Percentiles rank a stretch among this genome's conserved stretches.
Conservation (phyloP, 2,113 vertebrate genomes). For the Columbina picui region DNA sequence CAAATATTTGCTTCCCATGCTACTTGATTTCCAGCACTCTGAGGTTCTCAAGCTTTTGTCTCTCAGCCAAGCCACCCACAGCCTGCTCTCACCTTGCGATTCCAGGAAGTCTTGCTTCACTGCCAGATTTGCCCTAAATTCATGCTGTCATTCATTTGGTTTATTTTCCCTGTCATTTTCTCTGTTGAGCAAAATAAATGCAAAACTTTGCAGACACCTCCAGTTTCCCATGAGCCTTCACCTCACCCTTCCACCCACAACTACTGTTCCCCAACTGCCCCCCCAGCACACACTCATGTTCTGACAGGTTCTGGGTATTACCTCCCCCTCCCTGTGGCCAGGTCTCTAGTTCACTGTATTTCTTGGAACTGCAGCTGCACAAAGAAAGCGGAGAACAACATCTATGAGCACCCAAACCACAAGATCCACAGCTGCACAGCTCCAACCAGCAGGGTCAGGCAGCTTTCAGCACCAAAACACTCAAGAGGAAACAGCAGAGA, state of each 20-base stretch:
- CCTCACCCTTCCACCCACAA: not conserved
- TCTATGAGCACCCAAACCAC: constrained; percentile 51
- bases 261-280: not conserved
- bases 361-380: constrained; percentile 75
- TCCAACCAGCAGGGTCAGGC: not conserved
- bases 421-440: constrained; percentile 21
- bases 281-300: not conserved
- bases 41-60: constrained; percentile 1
- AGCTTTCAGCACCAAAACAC: not conserved
- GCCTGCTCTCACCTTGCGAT: not conserved
- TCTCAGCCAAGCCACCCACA: not conserved
- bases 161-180: not conserved
- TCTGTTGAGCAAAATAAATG: not conserved
- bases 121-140: not conserved
- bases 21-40: not conserved
- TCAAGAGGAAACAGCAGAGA: not conserved
- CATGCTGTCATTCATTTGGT: not conserved
- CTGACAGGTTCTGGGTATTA: constrained; percentile 35
- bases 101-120: constrained; percentile 48
- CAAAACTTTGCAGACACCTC: not conserved
- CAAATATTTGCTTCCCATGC: not conserved
- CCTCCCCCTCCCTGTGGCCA: constrained; percentile 21
- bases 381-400: not conserved
- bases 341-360: constrained; percentile 49
- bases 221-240: constrained; percentile 46